A percentile compares a stretch with the other conserved stretches of the same genome.
Evolutionary conservation across 2,797 vertebrate species (phyloP).

Genomic region (Heterohyrax brucei): DNA sequence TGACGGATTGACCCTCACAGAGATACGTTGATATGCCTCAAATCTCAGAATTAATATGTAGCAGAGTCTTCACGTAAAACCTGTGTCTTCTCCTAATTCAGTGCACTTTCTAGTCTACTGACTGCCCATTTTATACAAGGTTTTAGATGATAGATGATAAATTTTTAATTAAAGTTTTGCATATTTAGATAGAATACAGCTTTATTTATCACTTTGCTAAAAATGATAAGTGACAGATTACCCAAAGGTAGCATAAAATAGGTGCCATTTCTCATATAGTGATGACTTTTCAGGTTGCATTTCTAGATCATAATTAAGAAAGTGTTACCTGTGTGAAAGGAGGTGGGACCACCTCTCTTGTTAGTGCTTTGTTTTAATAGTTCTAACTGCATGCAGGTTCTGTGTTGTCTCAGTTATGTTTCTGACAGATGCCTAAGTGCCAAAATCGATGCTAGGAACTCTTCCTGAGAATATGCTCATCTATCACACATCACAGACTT

Average conservation of each 20-base stretch:
- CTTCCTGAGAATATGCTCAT: not conserved
- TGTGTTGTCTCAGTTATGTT: not conserved
- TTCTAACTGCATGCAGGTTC: not conserved
- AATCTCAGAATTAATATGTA: slow-evolving; percentile 21
- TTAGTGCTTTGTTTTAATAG: not conserved
- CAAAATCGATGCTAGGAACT: not conserved
- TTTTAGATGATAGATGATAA: not conserved
- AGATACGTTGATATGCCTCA: not conserved
- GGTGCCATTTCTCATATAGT: not conserved
- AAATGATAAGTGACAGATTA: not conserved
- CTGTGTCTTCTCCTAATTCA: slow-evolving; percentile 21
- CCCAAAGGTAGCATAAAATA: not conserved
- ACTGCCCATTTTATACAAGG: not conserved
- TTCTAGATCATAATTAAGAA: slow-evolving; percentile 36
- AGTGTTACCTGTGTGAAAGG: slow-evolving; percentile 26
- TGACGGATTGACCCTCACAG: not conserved
- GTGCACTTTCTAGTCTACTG: not conserved
- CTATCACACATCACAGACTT: not conserved
- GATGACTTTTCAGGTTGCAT: not conserved
- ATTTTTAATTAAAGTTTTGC: too few relatives aligned
- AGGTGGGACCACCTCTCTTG: not conserved
- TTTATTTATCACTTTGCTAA: not conserved
- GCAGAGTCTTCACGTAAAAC: not conserved
- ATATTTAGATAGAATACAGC: too few relatives aligned
- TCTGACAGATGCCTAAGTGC: not conserved